A percentile compares a stretch with the other conserved stretches of the same genome.
These are phyloP conservation scores for Anas platyrhynchos DNA, from an alignment of 2,113 vertebrate species.

Conservation along the genomic window DNA sequence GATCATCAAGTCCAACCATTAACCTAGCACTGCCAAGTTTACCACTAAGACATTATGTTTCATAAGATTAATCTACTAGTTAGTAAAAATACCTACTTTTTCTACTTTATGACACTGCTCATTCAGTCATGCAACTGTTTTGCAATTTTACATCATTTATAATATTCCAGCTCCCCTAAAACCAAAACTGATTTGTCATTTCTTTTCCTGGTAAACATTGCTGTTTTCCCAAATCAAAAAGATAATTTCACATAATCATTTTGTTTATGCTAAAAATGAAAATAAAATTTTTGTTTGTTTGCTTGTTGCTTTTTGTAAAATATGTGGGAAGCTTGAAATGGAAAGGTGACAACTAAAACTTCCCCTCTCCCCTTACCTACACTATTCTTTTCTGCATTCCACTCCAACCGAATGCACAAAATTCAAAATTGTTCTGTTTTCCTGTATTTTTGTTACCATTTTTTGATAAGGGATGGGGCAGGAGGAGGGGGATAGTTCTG, in stretches of 20 bases:
- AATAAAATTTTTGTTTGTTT: neutral
- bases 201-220: neutral
- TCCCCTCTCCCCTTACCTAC: neutral
- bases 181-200: neutral
- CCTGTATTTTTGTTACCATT: neutral
- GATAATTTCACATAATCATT: neutral
- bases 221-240: neutral
- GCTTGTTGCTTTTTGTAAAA: neutral
- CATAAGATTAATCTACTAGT: neutral
- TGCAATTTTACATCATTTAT: neutral
- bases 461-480: neutral
- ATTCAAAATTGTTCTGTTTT: neutral
- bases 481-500: neutral
- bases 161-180: neutral
- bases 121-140: neutral
- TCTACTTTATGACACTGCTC: neutral
- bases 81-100: neutral
- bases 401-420: neutral
- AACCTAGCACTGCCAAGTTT: no score
- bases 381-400: neutral
- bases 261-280: neutral
- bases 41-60: neutral
- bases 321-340: neutral
- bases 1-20: no score
- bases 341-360: neutral